These are phyloP conservation scores for Apamea monoglypha DNA, from an alignment of 2,888 invertebrate genomes.

Conservation along the genomic window DNA sequence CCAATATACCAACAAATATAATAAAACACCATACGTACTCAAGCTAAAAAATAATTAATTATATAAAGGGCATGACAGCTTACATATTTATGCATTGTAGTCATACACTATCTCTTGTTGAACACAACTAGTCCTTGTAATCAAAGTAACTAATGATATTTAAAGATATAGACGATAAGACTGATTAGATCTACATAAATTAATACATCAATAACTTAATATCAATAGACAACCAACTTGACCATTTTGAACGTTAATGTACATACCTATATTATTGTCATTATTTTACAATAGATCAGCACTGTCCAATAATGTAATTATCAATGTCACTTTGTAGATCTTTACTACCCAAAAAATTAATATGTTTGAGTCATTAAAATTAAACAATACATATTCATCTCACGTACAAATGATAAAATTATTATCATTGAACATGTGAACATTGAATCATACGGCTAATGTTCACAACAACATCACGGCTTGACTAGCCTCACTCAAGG, in stretches of 20 bases:
- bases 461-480: conserved; percentile 2
- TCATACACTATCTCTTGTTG: background rate
- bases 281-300: background rate
- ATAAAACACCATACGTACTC: no score
- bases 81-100: no score
- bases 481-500: conserved; percentile 29
- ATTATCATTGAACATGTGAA: background rate
- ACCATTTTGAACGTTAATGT: background rate
- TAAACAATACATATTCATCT: background rate
- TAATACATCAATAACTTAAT: background rate
- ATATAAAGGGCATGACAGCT: no score
- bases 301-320: background rate
- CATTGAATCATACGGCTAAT: background rate
- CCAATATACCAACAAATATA: no score
- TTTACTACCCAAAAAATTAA: background rate
- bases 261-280: background rate
- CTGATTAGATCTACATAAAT: background rate
- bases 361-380: no score
- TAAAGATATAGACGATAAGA: background rate
- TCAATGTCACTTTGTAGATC: background rate
- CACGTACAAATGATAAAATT: background rate
- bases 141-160: background rate
- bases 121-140: background rate
- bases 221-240: background rate
- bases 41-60: no score